Evolutionary conservation across 2,113 vertebrate genomes (phyloP).

Genomic region (Gallinago undulata): DNA sequence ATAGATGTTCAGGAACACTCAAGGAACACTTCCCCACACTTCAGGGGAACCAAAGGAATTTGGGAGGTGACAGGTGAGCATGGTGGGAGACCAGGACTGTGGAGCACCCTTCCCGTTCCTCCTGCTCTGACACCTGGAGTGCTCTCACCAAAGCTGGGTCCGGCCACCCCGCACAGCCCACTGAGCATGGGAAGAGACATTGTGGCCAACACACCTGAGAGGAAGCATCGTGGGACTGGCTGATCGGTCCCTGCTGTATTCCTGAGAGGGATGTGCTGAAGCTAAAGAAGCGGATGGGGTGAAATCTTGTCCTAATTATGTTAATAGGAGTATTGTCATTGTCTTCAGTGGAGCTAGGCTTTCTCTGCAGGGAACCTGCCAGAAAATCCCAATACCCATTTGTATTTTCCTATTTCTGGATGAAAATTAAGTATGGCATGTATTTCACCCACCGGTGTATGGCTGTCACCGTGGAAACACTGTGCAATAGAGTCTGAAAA

Average conservation of each 20-base stretch:
- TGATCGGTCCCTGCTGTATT: background rate
- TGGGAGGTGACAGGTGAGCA: background rate
- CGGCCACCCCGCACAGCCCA: fast-evolving
- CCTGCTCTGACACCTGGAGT: fast-evolving
- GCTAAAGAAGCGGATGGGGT: background rate
- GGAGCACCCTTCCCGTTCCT: background rate
- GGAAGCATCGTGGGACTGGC: background rate
- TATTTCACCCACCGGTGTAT: background rate
- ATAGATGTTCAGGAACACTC: background rate
- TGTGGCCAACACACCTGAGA: background rate
- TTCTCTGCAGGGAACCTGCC: background rate
- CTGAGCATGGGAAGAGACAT: fast-evolving
- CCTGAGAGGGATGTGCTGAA: background rate
- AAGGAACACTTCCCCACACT: no score
- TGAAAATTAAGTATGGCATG: conserved; percentile 2
- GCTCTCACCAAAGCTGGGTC: background rate
- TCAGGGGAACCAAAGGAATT: fast-evolving
- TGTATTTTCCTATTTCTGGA: conserved; percentile 28
- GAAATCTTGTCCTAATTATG: conserved; percentile 5
- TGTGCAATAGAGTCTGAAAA: conserved; percentile 38
- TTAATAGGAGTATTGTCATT: background rate
- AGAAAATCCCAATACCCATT: conserved; percentile 21
- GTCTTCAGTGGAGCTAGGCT: background rate
- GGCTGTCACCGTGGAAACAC: conserved; percentile 39
- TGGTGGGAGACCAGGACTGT: background rate